Evolutionary conservation across 2,888 invertebrate species (phyloP).

Genomic region (Baronia brevicornis): DNA sequence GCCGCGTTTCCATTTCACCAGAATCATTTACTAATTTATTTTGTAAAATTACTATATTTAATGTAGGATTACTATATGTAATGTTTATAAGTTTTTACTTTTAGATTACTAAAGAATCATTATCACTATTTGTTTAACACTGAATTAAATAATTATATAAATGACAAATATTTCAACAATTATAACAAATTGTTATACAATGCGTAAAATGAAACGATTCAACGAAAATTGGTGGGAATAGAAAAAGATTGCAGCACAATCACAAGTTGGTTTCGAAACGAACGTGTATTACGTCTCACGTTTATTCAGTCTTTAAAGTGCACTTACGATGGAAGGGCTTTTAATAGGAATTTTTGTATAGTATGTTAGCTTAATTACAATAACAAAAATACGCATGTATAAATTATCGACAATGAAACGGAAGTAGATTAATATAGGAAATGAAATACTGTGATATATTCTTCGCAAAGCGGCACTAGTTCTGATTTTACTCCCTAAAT

Average conservation of each 20-base stretch:
- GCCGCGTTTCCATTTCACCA: slow-evolving; percentile 17
- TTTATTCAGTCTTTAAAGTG: slow-evolving; percentile 22
- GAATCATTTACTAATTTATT: not conserved
- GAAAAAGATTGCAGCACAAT: too few species aligned
- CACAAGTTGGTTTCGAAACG: too few species aligned
- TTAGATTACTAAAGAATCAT: too few species aligned
- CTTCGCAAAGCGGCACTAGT: slow-evolving; percentile 30
- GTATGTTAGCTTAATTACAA: slow-evolving; percentile 40
- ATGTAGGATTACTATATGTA: not conserved
- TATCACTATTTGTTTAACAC: too few species aligned
- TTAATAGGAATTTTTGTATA: slow-evolving; percentile 24
- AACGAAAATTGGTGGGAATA: not conserved
- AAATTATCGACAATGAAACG: slow-evolving; percentile 52
- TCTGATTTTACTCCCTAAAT: slow-evolving; percentile 30
- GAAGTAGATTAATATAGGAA: slow-evolving; percentile 45
- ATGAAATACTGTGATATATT: slow-evolving; percentile 37
- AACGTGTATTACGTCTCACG: slow-evolving; percentile 23
- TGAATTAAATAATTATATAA: too few species aligned
- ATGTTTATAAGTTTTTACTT: not conserved
- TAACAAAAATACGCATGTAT: slow-evolving; percentile 35
- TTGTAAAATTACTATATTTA: not conserved
- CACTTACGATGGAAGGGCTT: slow-evolving; percentile 37
- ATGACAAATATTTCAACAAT: too few species aligned
- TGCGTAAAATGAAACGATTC: not conserved
- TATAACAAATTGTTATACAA: too few species aligned